Evolutionary conservation across 1,140 invertebrate genomes (phyloP).

Genomic region (Brachystomella parvula): DNA sequence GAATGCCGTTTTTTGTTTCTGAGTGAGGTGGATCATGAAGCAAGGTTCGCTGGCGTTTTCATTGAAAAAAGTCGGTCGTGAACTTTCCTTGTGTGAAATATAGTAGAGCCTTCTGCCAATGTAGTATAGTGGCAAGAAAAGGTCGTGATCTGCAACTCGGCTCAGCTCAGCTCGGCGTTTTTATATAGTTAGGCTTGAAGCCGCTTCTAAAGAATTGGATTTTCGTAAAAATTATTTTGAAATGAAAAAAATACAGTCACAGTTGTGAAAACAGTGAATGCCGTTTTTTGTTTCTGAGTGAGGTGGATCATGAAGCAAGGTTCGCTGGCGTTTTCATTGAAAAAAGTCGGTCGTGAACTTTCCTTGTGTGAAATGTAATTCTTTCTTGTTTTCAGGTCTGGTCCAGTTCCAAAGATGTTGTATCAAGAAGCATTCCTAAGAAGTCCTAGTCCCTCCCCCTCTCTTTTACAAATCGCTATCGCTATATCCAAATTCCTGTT

Average conservation of each 20-base stretch:
- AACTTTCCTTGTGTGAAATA: background rate
- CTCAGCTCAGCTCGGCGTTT: no score
- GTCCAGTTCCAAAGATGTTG: conserved; percentile 23
- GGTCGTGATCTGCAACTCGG: no score
- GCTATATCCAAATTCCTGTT: no score
- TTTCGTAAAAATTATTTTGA: no score
- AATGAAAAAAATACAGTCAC: no score
- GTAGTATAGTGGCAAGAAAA: no score
- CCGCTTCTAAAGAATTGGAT: no score
- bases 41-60: background rate
- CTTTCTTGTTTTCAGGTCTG: conserved; percentile 22
- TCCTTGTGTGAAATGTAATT: background rate
- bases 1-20: conserved; percentile 43
- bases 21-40: background rate
- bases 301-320: background rate
- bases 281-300: conserved; percentile 38
- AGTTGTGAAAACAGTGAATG: no score
- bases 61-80: background rate
- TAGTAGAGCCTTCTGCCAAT: no score
- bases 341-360: background rate
- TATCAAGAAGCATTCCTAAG: conserved; percentile 18
- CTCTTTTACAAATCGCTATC: no score
- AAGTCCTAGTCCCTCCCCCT: no score
- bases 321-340: background rate
- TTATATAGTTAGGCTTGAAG: no score